Percentiles rank a stretch among this genome's conserved stretches.
These are phyloP conservation scores for Dynastes grantii DNA, from an alignment of 2,888 invertebrate species.

Conservation along the genomic window DNA sequence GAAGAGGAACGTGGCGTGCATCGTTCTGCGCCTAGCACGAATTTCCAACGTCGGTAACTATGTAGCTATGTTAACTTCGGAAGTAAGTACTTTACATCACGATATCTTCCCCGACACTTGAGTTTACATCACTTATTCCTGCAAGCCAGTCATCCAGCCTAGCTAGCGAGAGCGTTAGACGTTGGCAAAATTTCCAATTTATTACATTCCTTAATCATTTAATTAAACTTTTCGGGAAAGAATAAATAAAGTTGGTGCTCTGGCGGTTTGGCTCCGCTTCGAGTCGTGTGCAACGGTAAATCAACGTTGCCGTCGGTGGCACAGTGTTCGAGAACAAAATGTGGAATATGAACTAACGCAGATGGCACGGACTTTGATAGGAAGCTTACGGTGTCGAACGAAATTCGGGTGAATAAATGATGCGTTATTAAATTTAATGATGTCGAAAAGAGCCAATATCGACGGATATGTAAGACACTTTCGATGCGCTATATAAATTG, in stretches of 20 bases:
- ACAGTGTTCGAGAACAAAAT: constrained; percentile 34
- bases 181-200: constrained; percentile 44
- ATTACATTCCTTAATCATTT: constrained; percentile 47
- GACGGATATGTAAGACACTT: constrained; percentile 14
- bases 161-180: constrained; percentile 16
- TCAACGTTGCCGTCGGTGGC: constrained; percentile 28
- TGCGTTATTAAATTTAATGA: constrained; percentile 47
- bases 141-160: constrained; percentile 16
- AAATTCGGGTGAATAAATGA: constrained; percentile 42
- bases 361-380: constrained; percentile 40
- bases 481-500: constrained; percentile 38
- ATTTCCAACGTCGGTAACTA: constrained; percentile 50
- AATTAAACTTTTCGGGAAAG: constrained; percentile 46
- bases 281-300: constrained; percentile 39
- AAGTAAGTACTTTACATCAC: constrained; percentile 54
- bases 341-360: constrained; percentile 42
- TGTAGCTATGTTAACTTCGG: constrained; percentile 51
- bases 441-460: constrained; percentile 42
- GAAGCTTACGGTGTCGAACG: constrained; percentile 36
- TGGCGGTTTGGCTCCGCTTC: constrained; percentile 36
- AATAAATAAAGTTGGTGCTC: constrained; percentile 44
- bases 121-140: constrained; percentile 43
- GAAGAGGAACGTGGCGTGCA: constrained; percentile 32
- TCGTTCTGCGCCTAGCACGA: constrained; percentile 52
- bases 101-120: constrained; percentile 52